Conservation (phyloP, 2,888 invertebrate genomes). For the Hypercompe scribonia region DNA sequence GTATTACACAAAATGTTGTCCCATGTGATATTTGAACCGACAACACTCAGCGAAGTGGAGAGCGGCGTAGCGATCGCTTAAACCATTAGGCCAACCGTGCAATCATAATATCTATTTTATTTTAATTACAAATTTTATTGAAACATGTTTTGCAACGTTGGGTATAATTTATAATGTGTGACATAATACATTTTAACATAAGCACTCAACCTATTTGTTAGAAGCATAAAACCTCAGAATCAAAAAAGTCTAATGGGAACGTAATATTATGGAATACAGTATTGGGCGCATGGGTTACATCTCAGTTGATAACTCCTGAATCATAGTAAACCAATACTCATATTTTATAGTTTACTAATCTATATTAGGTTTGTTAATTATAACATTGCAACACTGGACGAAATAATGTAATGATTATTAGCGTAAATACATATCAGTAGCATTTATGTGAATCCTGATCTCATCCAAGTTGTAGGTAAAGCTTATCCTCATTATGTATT, state of each 20-base stretch:
- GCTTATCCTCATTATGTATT: slow-evolving; percentile 63
- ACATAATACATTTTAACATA: background rate
- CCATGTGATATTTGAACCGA: too few species aligned
- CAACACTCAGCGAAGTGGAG: too few species aligned
- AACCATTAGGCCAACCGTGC: too few species aligned
- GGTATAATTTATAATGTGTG: slow-evolving; percentile 14
- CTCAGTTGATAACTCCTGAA: slow-evolving; percentile 33
- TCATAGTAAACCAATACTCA: slow-evolving; percentile 26
- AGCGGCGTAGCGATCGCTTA: too few species aligned
- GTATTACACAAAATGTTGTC: too few species aligned
- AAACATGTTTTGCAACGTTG: slow-evolving; percentile 26
- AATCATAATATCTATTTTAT: too few species aligned
- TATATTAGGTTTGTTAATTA: background rate
- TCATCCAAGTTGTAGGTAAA: slow-evolving; percentile 54
- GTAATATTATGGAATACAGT: slow-evolving; percentile 32
- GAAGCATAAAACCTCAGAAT: background rate
- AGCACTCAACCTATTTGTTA: background rate
- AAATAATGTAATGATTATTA: slow-evolving; percentile 15
- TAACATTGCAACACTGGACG: too few species aligned
- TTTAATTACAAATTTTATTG: slow-evolving; percentile 34
- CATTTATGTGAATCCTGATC: slow-evolving; percentile 66
- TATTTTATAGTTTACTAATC: slow-evolving; percentile 17
- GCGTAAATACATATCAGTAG: slow-evolving; percentile 54
- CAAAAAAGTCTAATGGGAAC: slow-evolving; percentile 22
- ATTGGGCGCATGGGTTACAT: slow-evolving; percentile 39